phyloP scores from a whole-genome alignment of 2,888 invertebrate genomes.

The Rhaphigaster nebulosa region DNA sequence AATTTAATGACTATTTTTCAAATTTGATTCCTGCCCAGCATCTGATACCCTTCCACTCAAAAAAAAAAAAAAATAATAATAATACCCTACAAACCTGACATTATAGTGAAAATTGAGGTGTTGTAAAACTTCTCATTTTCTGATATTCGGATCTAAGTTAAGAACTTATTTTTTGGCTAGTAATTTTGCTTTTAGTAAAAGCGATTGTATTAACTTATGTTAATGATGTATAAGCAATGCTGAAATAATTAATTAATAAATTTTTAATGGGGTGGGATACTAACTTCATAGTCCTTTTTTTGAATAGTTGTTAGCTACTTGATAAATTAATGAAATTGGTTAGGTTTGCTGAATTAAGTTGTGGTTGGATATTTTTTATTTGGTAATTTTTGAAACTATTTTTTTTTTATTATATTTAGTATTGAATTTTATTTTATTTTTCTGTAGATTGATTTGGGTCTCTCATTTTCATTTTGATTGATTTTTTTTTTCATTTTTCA shows the following conservation, averaged over 20 bases:
- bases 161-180: constrained; percentile 4
- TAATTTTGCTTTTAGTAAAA: constrained; percentile 57
- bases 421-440: not conserved
- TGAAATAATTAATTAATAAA: not conserved
- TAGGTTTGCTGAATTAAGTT: not conserved
- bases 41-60: not conserved
- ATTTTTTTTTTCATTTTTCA: not conserved
- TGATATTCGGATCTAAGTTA: not conserved
- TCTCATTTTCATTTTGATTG: not conserved
- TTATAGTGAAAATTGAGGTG: not conserved
- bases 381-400: not conserved
- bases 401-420: not conserved
- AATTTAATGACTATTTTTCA: not conserved
- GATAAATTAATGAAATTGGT: not conserved
- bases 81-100: not conserved
- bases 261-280: not conserved
- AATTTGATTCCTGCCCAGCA: constrained; percentile 1
- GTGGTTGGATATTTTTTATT: not conserved
- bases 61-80: not conserved
- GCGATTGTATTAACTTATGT: constrained; percentile 55
- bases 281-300: not conserved
- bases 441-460: not conserved
- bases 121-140: constrained; percentile 1
- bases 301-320: not conserved
- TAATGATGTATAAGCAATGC: constrained; percentile 53